Evolutionary conservation across 2,888 invertebrate genomes (phyloP).

Genomic region (Xestia c-nigrum): DNA sequence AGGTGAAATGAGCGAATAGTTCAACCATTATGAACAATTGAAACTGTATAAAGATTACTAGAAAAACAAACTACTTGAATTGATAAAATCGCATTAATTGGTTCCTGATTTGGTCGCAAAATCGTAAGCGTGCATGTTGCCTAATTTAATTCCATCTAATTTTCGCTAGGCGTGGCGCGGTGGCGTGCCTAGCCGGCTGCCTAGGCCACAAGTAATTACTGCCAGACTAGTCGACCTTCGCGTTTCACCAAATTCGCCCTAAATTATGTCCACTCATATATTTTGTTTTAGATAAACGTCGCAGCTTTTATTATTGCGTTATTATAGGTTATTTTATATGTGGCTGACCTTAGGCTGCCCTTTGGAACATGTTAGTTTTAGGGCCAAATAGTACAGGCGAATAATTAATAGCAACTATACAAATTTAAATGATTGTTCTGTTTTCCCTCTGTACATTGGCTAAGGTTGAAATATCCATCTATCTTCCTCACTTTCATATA

Average conservation of each 20-base stretch:
- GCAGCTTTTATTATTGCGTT: slow-evolving; percentile 43
- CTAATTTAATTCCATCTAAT: slow-evolving; percentile 47
- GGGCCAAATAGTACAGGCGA: slow-evolving; percentile 5
- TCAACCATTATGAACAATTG: not conserved
- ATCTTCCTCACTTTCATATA: not conserved
- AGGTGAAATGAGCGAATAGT: not conserved
- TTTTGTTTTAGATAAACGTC: slow-evolving; percentile 55
- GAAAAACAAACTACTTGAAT: not conserved
- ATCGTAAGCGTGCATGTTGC: slow-evolving; percentile 26
- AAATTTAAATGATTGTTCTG: not conserved
- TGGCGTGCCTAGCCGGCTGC: slow-evolving; percentile 62
- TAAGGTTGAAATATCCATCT: not conserved
- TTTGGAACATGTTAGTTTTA: slow-evolving; percentile 2
- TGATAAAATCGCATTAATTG: not conserved
- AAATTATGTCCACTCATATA: slow-evolving; percentile 56
- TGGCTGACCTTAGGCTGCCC: slow-evolving; percentile 31
- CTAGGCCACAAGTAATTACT: slow-evolving; percentile 58
- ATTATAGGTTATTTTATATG: slow-evolving; percentile 24
- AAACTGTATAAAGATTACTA: not conserved
- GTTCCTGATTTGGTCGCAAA: slow-evolving; percentile 7
- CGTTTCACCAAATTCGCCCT: slow-evolving; percentile 56
- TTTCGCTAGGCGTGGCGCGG: slow-evolving; percentile 55
- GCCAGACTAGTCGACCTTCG: slow-evolving; percentile 63
- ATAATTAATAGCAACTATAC: not conserved
- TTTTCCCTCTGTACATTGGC: not conserved